Percentiles rank a stretch among this genome's conserved stretches.
phyloP scores from a whole-genome alignment of 2,113 vertebrate species.

The Odontesthes bonariensis region DNA sequence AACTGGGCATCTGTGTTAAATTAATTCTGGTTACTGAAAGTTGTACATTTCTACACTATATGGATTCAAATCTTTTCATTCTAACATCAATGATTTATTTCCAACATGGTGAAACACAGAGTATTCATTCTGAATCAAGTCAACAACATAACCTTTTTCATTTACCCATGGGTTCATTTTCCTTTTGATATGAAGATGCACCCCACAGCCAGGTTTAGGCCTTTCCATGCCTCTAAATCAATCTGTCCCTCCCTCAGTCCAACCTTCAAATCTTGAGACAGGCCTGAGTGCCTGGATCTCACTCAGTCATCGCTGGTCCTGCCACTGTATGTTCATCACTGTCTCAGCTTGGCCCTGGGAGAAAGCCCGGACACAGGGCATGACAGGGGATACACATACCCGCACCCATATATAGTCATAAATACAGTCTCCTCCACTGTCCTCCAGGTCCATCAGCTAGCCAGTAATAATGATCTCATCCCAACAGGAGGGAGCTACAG shows the following conservation, averaged over 20 bases:
- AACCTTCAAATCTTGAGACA: constrained; percentile 36
- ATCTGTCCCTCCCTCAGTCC: constrained; percentile 40
- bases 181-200: constrained; percentile 41
- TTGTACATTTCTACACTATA: no score
- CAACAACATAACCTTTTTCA: constrained; percentile 32
- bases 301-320: constrained; percentile 60
- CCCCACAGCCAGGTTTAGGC: constrained; percentile 30
- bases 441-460: constrained; percentile 69
- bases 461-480: constrained; percentile 80
- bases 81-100: not conserved
- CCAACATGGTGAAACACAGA: not conserved
- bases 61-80: not conserved
- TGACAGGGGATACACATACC: constrained; percentile 68
- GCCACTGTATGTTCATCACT: constrained; percentile 77
- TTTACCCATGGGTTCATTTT: constrained; percentile 19
- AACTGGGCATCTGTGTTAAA: no score
- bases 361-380: constrained; percentile 65
- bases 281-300: constrained; percentile 55
- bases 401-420: constrained; percentile 46
- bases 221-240: constrained; percentile 51
- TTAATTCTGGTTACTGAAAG: no score
- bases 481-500: constrained; percentile 56
- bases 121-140: not conserved
- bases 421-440: constrained; percentile 66
- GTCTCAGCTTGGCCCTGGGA: constrained; percentile 62